Evolutionary conservation across 2,888 invertebrate species (phyloP), one percentile per base, ranked within the genome.

Genomic region (Meliscaeva auricollis): DNA sequence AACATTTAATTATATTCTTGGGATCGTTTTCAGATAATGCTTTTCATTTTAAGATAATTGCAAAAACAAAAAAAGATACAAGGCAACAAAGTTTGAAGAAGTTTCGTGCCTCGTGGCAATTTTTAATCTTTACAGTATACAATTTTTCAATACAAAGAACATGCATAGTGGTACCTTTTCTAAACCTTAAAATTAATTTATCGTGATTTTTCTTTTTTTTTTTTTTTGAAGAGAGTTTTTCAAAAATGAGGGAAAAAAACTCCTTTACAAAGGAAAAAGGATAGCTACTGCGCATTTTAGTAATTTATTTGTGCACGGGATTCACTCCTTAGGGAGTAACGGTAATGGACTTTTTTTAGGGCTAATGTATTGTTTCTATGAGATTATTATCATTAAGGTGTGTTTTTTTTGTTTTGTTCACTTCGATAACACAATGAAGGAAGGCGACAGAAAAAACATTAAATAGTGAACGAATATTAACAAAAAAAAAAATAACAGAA

Each of bases 401-500:
- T 64, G 62, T 62, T 32, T 1, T n/a, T 9, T 62, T 22, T 13
- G 0, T 20, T 52, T 54, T 9, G 0, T 38, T 38, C 35, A 8
- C 56, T 13, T 58, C 26, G 11, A 44, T 62, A 62, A 15, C 9
- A 15, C 26, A 62, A 30, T 15, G 26, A 1, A 8, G 8, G n/a
- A 64, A 64, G 62, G 62, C 46, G 41, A n/a, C 46, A 30, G 26
- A 26, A 64, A 46, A 64, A 30, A 46, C 62, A 64, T 64, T 64
- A 64, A 46, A 64, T 44, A 60, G 22, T 44, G 44, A 44, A 44
- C 15, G 30, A 6, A 13, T 2, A n/a, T n/a, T n/a, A n/a, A n/a
- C n/a, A 9, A 22, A 52, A 30, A 35, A 32, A 35, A 17, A 11
- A 38, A 8, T 5, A 38, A 11, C 11, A 11, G 8, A 38, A 38